Evolutionary conservation across 2,113 vertebrate species (phyloP).

Genomic region (Trogon surrucura): DNA sequence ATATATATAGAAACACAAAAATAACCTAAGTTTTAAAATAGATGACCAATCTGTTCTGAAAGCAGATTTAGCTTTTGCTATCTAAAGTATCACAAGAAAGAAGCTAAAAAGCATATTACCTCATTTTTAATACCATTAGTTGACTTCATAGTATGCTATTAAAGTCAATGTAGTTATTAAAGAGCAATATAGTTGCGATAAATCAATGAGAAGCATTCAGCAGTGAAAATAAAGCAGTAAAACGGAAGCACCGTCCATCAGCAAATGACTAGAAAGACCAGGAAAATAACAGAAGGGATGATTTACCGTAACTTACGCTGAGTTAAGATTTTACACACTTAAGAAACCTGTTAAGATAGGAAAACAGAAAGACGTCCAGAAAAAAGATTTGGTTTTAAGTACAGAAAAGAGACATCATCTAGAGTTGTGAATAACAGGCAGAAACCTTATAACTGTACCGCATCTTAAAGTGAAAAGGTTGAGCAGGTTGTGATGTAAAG

Average conservation of each 20-base stretch:
- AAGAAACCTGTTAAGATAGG: neutral
- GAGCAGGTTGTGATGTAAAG: neutral
- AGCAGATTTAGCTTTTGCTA: neutral
- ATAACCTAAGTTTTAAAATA: neutral
- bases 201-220: neutral
- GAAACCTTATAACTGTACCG: neutral
- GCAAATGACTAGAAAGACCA: neutral
- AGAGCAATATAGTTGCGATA: neutral
- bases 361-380: neutral
- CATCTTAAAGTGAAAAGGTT: neutral
- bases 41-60: neutral
- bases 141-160: neutral
- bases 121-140: neutral
- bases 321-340: neutral
- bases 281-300: neutral
- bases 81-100: neutral
- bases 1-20: neutral
- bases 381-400: neutral
- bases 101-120: neutral
- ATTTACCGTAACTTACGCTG: neutral
- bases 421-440: neutral
- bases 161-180: neutral
- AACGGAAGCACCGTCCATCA: neutral
- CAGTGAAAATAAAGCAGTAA: neutral
- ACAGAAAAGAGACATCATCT: neutral